Conservation (phyloP, 2,888 invertebrate species). For the Meiosimyza platycephala region DNA sequence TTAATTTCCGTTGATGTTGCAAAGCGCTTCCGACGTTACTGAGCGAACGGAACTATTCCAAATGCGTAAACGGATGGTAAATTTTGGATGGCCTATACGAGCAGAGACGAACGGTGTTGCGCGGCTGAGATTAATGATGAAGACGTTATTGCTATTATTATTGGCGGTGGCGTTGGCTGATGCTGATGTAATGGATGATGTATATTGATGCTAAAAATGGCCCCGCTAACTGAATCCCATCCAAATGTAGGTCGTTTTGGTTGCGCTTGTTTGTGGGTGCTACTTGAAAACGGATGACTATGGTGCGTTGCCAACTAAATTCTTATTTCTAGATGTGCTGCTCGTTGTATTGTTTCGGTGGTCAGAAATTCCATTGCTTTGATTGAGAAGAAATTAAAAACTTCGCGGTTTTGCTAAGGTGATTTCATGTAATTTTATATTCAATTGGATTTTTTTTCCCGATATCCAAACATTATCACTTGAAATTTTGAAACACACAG, state of each 20-base stretch:
- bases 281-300: conserved; percentile 1
- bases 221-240: neutral
- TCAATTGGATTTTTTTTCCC: too few relatives aligned
- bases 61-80: conserved; percentile 21
- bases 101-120: conserved; percentile 4
- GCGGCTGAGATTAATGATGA: conserved; percentile 4
- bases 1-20: conserved; percentile 54
- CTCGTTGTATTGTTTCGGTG: conserved; percentile 53
- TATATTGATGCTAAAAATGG: too few relatives aligned
- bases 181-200: neutral
- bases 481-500: too few relatives aligned
- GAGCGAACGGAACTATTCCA: conserved; percentile 71
- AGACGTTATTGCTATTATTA: conserved; percentile 4
- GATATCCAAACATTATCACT: too few relatives aligned
- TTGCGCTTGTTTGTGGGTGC: conserved; percentile 18
- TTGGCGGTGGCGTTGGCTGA: neutral
- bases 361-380: conserved; percentile 50
- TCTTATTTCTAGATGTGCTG: conserved; percentile 5
- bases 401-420: too few relatives aligned
- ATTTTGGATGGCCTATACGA: conserved; percentile 17
- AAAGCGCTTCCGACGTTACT: conserved; percentile 68
- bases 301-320: neutral
- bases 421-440: too few relatives aligned
- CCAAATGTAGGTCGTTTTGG: conserved; percentile 8
- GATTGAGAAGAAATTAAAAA: conserved; percentile 29